phyloP scores from a whole-genome alignment of 2,888 invertebrate genomes.

The Dorcus parallelipipedus region DNA sequence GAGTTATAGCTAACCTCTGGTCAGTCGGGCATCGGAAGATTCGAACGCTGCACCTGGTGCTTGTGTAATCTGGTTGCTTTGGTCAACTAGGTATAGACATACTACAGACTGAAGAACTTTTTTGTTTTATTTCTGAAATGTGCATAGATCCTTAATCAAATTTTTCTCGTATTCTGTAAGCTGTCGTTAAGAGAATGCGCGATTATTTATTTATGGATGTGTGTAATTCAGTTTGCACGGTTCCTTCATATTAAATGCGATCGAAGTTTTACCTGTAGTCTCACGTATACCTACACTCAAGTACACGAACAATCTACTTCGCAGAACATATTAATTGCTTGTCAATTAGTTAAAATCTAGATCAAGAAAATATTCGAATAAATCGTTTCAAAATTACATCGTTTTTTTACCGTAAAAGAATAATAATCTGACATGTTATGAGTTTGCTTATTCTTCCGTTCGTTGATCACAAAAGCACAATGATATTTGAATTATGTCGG shows the following conservation, averaged over 20 bases:
- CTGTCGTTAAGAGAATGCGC: conserved; percentile 45
- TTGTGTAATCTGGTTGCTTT: conserved; percentile 21
- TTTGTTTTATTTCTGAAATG: conserved; percentile 42
- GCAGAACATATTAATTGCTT: no score
- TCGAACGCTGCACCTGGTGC: conserved; percentile 12
- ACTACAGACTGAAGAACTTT: conserved; percentile 47
- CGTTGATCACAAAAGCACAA: no score
- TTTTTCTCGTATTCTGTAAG: conserved; percentile 48
- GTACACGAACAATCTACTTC: no score
- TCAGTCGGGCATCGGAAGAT: conserved; percentile 36
- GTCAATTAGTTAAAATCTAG: no score
- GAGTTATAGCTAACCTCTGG: conserved; percentile 50
- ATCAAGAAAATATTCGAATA: no score
- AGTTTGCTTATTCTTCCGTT: no score
- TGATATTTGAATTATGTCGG: no score
- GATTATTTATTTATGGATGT: conserved; percentile 30
- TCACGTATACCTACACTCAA: no score
- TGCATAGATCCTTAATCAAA: conserved; percentile 51
- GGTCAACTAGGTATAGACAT: conserved; percentile 46
- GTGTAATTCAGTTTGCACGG: conserved; percentile 30
- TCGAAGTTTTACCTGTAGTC: neutral
- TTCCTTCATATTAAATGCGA: conserved; percentile 9
- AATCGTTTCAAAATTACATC: no score
- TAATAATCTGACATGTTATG: no score
- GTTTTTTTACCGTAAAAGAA: no score